These are phyloP conservation scores for Myotis findleyi DNA, from an alignment of 2,797 vertebrate genomes.

Conservation along the genomic window DNA sequence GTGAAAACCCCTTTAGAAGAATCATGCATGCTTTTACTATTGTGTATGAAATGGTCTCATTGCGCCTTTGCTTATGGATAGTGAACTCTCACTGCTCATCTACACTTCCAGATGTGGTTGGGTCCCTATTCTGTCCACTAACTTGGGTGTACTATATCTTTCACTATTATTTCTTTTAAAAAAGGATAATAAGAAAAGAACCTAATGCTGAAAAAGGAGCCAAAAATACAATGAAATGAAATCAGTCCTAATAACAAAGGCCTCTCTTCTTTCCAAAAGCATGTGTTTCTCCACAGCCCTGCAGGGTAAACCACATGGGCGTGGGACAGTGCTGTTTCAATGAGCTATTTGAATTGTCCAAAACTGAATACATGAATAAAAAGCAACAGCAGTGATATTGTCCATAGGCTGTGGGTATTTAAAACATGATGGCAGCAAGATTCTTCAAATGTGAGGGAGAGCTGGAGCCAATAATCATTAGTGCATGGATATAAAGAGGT, in stretches of 20 bases:
- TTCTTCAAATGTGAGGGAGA: neutral
- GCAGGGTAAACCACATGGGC: too few species aligned
- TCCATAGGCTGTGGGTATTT: neutral
- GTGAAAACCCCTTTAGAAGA: neutral
- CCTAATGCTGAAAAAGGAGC: neutral
- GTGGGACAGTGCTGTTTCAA: neutral
- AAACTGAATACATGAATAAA: neutral
- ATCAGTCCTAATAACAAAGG: neutral
- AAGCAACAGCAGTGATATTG: neutral
- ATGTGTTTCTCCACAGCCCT: neutral
- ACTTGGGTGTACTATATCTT: neutral
- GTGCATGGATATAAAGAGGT: neutral
- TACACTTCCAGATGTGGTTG: neutral
- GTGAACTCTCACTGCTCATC: conserved; percentile 16
- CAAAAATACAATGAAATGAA: conserved; percentile 1
- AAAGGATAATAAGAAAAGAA: conserved; percentile 33
- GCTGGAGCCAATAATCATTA: neutral
- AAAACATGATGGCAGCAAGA: neutral
- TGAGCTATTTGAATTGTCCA: neutral
- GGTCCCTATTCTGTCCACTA: neutral
- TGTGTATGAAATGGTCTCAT: conserved; percentile 16
- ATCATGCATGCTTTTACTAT: conserved; percentile 2
- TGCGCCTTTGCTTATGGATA: neutral
- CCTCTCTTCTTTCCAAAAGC: neutral
- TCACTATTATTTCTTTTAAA: neutral